Base-by-base conservation (phyloP, 2,797 vertebrate genomes). In the Cynopterus sphinx region DNA sequence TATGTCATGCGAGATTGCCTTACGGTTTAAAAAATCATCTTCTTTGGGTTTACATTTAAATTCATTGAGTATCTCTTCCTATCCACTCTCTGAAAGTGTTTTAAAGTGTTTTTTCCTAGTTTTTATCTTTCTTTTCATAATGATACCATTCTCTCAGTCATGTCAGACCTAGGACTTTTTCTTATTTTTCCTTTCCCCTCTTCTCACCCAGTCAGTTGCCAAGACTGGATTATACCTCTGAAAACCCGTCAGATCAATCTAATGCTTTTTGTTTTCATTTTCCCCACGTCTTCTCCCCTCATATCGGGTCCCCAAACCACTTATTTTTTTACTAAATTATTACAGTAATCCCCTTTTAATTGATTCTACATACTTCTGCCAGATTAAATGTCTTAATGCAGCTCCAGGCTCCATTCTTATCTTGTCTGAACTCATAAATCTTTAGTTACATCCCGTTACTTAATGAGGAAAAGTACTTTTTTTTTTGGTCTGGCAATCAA, bases 21-120 rank as follows among this genome's bases (percentile, higher is more conserved):
- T 94, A 53, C 28, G 53, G 65, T 73, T 46, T 46, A n/a, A 55
- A 79, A 92, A 79, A 92, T 85, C n/a, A 73, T 36, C 51, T 55
- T 13, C n/a, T 75, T 81, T 86, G 68, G n/a, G 5, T 92, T 84
- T 51, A 59, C 41, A 83, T 61, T 91, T 82, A 96, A 81, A 74
- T 87, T 67, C 8, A 83, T 46, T 79, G 51, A 59, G 0, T 73
- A 59, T 94, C 31, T 78, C 41, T 13, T 74, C 26, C 77, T 84
- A 28, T n/a, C 21, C 13, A 28, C 21, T 53, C 19, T 74, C 16
- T 51, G 55, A 55, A 89, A 59, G n/a, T 85, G 49, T 87, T 85
- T 74, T 88, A 71, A 90, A 91, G 41, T 79, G 3, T 65, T 70
- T 22, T 28, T 84, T 85, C 53, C 39, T 65, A 59, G 67, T 6